Evolutionary conservation across 1,140 invertebrate species (phyloP), one percentile per base, ranked within the genome.

Genomic region (Asbolus verrucosus): DNA sequence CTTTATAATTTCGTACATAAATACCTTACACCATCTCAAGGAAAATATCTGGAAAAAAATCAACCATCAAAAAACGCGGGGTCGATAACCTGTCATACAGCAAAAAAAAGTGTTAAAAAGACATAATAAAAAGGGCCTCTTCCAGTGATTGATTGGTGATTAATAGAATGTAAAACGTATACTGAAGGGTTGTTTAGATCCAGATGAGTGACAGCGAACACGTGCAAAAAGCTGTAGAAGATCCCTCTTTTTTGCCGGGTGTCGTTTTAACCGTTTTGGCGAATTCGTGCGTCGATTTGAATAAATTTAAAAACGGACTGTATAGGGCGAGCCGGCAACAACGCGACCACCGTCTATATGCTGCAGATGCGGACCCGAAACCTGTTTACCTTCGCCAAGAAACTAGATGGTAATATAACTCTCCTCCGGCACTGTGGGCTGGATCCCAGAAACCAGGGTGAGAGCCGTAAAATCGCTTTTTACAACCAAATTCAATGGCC

Each of bases 341-440:
- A 54, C 11, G 18, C 19, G 39, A 14, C 67, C 19, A 68, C 16
- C 50, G 16, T 19, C 36, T 61, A 4, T 31, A 9, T 50, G 54
- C 31, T 59, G 59, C 67, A 69, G 59, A 69, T 46, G 59, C 24
- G 31, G 59, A 41, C 36, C 66, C 18, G 72, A 79, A 80, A 80
- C 78, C 78, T 69, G 78, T 80, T 80, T 78, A 71, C 78, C 78
- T 80, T 80, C 77, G 76, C 39, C 50, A 60, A 67, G 54, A 69
- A 75, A 77, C 73, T 61, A 77, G 73, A 77, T 73, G 71, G 70
- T 74, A 74, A 73, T 75, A 75, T 73, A 62, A 72, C 61, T 50
- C 31, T 46, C 41, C 65, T 59, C 30, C 9, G 36, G 61, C 46
- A 21, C 46, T 54, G 41, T 18, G 13, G 43, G 43, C 43, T 50